Percentiles rank a stretch among this genome's conserved stretches.
Conservation (phyloP, 2,888 invertebrate genomes). For the Metalampra italica region DNA sequence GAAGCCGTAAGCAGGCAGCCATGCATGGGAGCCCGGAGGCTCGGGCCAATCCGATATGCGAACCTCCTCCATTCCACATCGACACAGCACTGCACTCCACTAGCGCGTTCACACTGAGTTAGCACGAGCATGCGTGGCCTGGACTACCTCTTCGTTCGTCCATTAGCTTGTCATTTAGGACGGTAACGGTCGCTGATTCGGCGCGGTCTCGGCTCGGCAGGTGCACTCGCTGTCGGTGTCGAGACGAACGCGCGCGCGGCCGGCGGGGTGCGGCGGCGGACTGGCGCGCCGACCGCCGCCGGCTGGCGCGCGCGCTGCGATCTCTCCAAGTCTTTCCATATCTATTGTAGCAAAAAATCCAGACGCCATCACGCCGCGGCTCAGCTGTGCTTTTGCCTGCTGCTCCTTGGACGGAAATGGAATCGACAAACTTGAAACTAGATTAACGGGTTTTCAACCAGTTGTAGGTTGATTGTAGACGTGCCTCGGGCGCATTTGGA, state of each 20-base stretch:
- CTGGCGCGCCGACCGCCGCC: constrained; percentile 22
- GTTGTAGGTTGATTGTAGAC: constrained; percentile 20
- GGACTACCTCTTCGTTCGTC: constrained; percentile 72
- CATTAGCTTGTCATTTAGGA: constrained; percentile 73
- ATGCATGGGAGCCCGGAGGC: constrained; percentile 84
- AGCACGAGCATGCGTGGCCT: constrained; percentile 67
- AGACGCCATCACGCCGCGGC: constrained; percentile 30
- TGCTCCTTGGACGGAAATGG: constrained; percentile 45
- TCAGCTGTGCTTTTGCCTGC: constrained; percentile 41
- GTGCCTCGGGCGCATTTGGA: constrained; percentile 31
- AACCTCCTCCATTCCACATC: constrained; percentile 80
- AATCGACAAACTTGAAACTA: constrained; percentile 43
- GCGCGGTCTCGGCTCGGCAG: constrained; percentile 30
- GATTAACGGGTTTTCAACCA: constrained; percentile 43
- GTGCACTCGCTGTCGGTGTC: constrained; percentile 19
- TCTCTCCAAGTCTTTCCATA: constrained; percentile 49
- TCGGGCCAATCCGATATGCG: constrained; percentile 83
- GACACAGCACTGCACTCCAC: constrained; percentile 75
- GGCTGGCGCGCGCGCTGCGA: constrained; percentile 44
- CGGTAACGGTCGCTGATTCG: constrained; percentile 66
- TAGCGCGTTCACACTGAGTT: constrained; percentile 54
- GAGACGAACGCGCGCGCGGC: constrained; percentile 43
- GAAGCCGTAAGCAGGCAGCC: constrained; percentile 89
- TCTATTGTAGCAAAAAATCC: constrained; percentile 50
- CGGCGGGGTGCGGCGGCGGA: constrained; percentile 56